phyloP scores from a whole-genome alignment of 2,113 vertebrate species.

The Sinocyclocheilus maitianheensis region DNA sequence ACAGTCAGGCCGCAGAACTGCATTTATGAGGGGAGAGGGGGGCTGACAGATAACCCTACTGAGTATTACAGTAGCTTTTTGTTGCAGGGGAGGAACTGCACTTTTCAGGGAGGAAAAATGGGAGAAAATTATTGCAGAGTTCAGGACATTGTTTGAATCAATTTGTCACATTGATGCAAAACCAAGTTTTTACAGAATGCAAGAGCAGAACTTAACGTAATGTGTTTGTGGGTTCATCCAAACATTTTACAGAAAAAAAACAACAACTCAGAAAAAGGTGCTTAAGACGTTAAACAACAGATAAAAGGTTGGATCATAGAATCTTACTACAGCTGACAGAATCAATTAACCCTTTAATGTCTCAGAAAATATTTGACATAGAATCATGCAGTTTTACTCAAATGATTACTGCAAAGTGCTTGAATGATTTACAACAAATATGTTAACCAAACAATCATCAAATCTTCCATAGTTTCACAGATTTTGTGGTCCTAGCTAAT shows the following conservation, averaged over 20 bases:
- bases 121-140: conserved; percentile 44
- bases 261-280: not conserved
- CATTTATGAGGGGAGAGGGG: conserved; percentile 38
- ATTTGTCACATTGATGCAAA: conserved; percentile 29
- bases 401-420: not conserved
- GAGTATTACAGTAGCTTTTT: conserved; percentile 62
- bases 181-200: conserved; percentile 10
- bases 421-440: conserved; percentile 11
- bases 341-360: not conserved
- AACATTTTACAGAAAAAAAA: not conserved
- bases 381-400: not conserved
- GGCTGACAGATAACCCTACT: conserved; percentile 57
- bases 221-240: not conserved
- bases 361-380: not conserved
- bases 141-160: conserved; percentile 30
- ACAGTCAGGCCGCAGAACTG: conserved; percentile 54
- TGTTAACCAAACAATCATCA: not conserved
- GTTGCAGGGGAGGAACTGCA: conserved; percentile 47
- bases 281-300: not conserved
- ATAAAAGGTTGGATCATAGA: not conserved
- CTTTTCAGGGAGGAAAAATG: conserved; percentile 46
- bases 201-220: not conserved
- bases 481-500: not conserved
- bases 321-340: not conserved
- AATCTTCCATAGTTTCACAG: conserved; percentile 2